These are phyloP conservation scores for Chloroceryle inda DNA, from an alignment of 2,797 vertebrate genomes.

Conservation along the genomic window DNA sequence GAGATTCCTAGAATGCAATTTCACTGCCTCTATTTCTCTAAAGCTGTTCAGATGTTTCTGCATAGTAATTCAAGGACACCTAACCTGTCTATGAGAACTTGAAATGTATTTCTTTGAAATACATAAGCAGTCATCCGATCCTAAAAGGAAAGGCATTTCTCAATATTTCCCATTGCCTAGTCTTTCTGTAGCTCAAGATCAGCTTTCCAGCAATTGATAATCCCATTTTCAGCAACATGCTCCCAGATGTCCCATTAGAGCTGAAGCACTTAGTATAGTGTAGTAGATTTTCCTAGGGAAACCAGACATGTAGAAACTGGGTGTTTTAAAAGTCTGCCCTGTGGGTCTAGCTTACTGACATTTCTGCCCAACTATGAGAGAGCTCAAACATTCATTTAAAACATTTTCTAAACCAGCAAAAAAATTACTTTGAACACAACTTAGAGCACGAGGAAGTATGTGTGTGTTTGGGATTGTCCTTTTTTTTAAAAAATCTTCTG, in stretches of 20 bases:
- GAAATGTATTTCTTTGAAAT: not conserved
- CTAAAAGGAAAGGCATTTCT: not conserved
- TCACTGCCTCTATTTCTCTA: not conserved
- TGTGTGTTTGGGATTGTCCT: not conserved
- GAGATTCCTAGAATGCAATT: not conserved
- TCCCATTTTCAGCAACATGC: not conserved
- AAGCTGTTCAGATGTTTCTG: not conserved
- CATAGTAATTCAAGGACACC: not conserved
- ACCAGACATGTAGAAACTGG: not conserved
- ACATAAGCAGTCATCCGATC: not conserved
- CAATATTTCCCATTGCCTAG: not conserved
- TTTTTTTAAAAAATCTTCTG: not conserved
- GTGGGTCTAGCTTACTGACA: not conserved
- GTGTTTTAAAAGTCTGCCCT: not conserved
- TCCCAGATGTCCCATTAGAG: not conserved
- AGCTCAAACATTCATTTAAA: not conserved
- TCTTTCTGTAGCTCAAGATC: not conserved
- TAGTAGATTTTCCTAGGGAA: not conserved
- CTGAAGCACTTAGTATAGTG: not conserved
- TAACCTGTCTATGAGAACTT: not conserved
- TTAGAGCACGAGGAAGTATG: fast-evolving
- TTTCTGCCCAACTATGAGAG: not conserved
- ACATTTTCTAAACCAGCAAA: not conserved
- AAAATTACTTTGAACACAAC: not conserved
- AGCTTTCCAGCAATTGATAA: slow-evolving; percentile 29